Evolutionary conservation across 2,113 vertebrate species (phyloP), one percentile per base, ranked within the genome.

Genomic region (Platysternon megacephalum): DNA sequence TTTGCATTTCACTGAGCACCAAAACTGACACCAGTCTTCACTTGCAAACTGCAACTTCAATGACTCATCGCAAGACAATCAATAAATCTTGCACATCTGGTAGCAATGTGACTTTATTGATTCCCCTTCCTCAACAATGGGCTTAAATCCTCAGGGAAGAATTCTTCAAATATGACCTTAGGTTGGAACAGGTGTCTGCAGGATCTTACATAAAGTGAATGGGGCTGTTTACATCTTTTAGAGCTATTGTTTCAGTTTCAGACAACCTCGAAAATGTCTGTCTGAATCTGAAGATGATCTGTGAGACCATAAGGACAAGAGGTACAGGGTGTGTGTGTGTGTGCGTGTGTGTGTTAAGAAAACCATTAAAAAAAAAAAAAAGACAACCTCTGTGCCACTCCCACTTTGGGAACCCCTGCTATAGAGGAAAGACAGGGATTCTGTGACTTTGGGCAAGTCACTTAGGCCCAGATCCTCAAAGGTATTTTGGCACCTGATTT

Each of bases 11-110:
- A 12, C 46, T 95, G 85, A 8, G 8, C 87, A 95, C 79, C 32
- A 65, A 74, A 93, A 88, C n/a, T 24, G 49, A 58, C 61, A 86
- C 2, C n/a, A 82, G 44, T 42, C 8, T 56, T 58, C 55, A 21
- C 82, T 83, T 28, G 84, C 56, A 93, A 88, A 39, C 79, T 93
- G 46, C 84, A 68, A 72, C 76, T 96, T 93, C 61, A 82, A 7
- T 52, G 91, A 78, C 56, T 95, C 5, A 39, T 90, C 39, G 68
- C 28, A 92, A 79, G 32, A 74, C 26, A 80, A 85, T 44, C 79
- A 2, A 55, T 49, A 48, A 21, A 48, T 87, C 58, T 89, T 84
- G 39, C 13, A 76, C 10, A 24, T 6, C 29, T 81, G 44, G 53
- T 74, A 84, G 49, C 53, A 79, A 26, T 68, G 2, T 93, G 49